Base-by-base conservation (phyloP, 2,113 vertebrate genomes). In the Beaufortia kweichowensis region DNA sequence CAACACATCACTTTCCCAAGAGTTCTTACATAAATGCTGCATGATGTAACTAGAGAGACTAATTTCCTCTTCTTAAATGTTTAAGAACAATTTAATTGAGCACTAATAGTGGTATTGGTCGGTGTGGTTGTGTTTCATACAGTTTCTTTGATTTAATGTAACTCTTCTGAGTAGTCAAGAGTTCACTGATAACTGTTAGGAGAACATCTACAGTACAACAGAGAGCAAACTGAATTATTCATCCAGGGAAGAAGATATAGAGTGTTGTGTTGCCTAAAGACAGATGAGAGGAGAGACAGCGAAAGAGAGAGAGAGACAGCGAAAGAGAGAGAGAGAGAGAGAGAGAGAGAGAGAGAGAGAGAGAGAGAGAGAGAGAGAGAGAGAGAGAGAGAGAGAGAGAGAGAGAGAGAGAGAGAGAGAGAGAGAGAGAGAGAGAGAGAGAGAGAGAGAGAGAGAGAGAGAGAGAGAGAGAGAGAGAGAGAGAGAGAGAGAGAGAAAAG, bases 211-310 rank as follows among this genome's bases (percentile, higher is more conserved):
- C 63, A 57, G n/a, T 46, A 21, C 35, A 55, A 65, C 24, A 41
- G 46, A 39, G 31, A 61, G 62, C 35, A 15, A 17, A 87, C 61
- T 92, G 69, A 91, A 92, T 91, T 88, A 92, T 91, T 91, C 79
- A 92, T 87, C 79, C 17, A 29, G 73, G 88, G 86, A 88, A 90
- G 82, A 39, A 84, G 87, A 89, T 86, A 80, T 78, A 76, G 76
- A 78, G 35, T n/a, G 41, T 64, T 59, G 89, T 70, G 85, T 88
- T 89, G 79, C 23, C 17, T 26, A 24, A 17, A 35, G n/a, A 75
- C 24, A 33, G 23, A 60, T 7, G 62, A 55, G 55, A 39, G 65
- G 53, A 53, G 63, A 53, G 19, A 53, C 19, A 53, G 6, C n/a
- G 19, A 53, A 19, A 50, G 4, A 50, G 17, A 50, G 19, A n/a